A percentile compares a stretch with the other conserved stretches of the same genome.
These are phyloP conservation scores for Caenorhabditis sp. DNA, from an alignment of 2,888 invertebrate genomes.

Conservation along the genomic window DNA sequence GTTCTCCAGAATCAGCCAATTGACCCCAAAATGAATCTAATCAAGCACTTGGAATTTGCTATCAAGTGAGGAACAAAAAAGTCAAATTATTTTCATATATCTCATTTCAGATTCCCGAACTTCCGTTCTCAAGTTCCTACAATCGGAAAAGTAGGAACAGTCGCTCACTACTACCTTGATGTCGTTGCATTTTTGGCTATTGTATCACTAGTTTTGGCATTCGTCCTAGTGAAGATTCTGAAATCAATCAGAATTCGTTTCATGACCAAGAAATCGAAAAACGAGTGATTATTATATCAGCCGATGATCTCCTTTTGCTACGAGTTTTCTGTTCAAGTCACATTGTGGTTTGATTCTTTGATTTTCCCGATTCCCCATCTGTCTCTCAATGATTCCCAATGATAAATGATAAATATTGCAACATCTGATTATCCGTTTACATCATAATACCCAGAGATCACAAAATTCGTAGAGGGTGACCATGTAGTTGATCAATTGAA, in stretches of 20 bases:
- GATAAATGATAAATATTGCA: conserved; percentile 2
- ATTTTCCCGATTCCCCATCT: no score
- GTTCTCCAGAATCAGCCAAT: conserved; percentile 49
- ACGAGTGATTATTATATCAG: neutral
- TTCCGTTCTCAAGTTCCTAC: conserved; percentile 37
- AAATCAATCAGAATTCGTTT: neutral
- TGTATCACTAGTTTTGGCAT: neutral
- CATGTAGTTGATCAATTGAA: conserved; percentile 9
- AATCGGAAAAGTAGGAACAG: conserved; percentile 13
- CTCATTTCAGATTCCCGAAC: conserved; percentile 44
- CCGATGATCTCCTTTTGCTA: conserved; percentile 9
- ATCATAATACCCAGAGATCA: conserved; percentile 11
- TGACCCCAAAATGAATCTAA: conserved; percentile 43
- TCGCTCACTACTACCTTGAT: conserved; percentile 52
- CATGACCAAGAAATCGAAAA: conserved; percentile 14
- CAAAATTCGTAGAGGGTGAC: neutral
- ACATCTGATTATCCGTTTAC: neutral
- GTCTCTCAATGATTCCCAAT: no score
- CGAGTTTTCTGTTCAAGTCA: neutral
- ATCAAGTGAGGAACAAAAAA: conserved; percentile 25
- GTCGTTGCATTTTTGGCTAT: conserved; percentile 12
- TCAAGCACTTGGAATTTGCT: conserved; percentile 51
- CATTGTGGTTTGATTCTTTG: neutral
- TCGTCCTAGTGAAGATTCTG: neutral
- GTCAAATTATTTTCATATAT: neutral